Percentiles rank a stretch among this genome's conserved stretches.
Evolutionary conservation across 2,113 vertebrate species (phyloP).

Genomic region (Chascanopsetta lugubris): DNA sequence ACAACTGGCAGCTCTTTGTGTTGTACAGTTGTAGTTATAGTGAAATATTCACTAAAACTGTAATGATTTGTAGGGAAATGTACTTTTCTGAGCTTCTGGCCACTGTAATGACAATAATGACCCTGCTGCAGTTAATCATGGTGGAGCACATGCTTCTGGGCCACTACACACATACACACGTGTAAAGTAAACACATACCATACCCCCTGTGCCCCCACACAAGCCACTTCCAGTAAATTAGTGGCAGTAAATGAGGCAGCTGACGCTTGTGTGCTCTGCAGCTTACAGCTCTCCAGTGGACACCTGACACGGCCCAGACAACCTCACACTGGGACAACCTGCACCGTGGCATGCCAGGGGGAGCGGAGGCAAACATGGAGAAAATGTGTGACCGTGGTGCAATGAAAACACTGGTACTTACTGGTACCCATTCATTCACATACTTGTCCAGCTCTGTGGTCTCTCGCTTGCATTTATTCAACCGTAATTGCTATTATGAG

Average conservation of each 20-base stretch:
- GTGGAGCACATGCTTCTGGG: slow-evolving; percentile 38
- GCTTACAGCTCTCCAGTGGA: slow-evolving; percentile 58
- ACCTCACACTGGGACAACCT: slow-evolving; percentile 60
- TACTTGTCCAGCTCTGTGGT: slow-evolving; percentile 42
- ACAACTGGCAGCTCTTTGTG: background rate
- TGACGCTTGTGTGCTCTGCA: slow-evolving; percentile 53
- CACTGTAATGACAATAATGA: slow-evolving; percentile 20
- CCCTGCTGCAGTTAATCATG: slow-evolving; percentile 24
- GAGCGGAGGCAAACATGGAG: slow-evolving; percentile 29
- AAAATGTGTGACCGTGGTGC: slow-evolving; percentile 48
- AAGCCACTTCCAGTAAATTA: slow-evolving; percentile 67
- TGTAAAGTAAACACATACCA: slow-evolving; percentile 61
- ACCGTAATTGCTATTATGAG: slow-evolving; percentile 58
- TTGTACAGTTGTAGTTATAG: background rate
- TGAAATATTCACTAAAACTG: slow-evolving; percentile 7
- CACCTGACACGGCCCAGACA: slow-evolving; percentile 65
- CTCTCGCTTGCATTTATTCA: slow-evolving; percentile 48
- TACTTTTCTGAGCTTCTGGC: background rate
- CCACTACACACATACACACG: slow-evolving; percentile 14
- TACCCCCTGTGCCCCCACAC: slow-evolving; percentile 41
- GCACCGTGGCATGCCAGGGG: slow-evolving; percentile 41
- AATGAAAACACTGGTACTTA: slow-evolving; percentile 58
- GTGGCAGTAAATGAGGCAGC: slow-evolving; percentile 73
- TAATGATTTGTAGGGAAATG: background rate
- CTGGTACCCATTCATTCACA: slow-evolving; percentile 60